Base-by-base conservation (phyloP, 2,797 vertebrate genomes). In the Macroramphosus scolopax region DNA sequence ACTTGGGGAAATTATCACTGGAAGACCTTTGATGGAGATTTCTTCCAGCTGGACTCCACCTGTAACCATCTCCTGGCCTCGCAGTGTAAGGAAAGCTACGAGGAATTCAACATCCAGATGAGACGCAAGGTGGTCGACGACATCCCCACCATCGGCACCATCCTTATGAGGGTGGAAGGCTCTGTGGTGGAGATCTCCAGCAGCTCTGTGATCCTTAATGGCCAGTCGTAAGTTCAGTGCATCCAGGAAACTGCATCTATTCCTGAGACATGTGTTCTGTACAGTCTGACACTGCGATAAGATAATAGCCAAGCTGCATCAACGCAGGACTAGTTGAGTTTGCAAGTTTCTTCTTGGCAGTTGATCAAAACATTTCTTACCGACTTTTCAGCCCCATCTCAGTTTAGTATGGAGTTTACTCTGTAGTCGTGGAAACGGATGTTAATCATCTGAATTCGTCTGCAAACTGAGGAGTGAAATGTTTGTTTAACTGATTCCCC, bases 1-100 rank as follows among this genome's bases (percentile, higher is more conserved):
- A 89, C 87, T 15, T 92, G 90, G 89, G 90, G 90, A 2, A 34
- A 88, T 56, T 82, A 74, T 26, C 87, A 91, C 48, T 87, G 72
- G 64, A 87, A 88, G 65, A 91, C 85, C 3, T 90, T 88, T 2
- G 91, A 92, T 37, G 89, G 90, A 20, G 1, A 80, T 10, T 63
- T 84, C 31, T 89, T 79, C 68, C 83, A 85, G 17, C 63, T 90
- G 13, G 42, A 70, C 2, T 86, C 88, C 6, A 53, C 57, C 51
- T 91, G 91, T 48, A 90, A 89, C 61, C 85, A 90, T 10, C 36
- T 90, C 15, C 31, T 90, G 55, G 61, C 66, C 0, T 69, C 68
- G 0, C 56, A 80, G 15, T 91, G 89, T 28, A 46, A 48, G 1
- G 22, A 10, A n/a, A 50, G 6, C 55, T 86, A 71, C 1, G 85